phyloP scores from a whole-genome alignment of 2,888 invertebrate species.

The Hemithea aestivaria region DNA sequence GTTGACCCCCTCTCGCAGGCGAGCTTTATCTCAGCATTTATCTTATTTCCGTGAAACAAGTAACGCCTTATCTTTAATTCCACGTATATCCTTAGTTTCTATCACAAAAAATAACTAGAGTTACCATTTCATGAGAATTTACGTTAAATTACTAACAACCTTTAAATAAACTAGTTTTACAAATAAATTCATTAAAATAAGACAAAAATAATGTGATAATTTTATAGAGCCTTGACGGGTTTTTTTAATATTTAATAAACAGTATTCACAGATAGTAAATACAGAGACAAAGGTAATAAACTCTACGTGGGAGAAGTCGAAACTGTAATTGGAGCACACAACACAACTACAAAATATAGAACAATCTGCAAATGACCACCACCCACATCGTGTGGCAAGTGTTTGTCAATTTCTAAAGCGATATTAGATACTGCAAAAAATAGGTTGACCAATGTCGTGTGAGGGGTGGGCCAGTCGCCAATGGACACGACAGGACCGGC shows the following conservation, averaged over 20 bases:
- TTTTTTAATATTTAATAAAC: no score
- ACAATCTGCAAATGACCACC: constrained; percentile 48
- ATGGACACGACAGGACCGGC: neutral
- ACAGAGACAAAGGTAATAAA: constrained; percentile 41
- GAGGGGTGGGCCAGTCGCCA: constrained; percentile 23
- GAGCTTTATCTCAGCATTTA: constrained; percentile 62
- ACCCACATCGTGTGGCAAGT: constrained; percentile 48
- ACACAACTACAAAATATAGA: constrained; percentile 24
- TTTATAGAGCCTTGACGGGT: no score
- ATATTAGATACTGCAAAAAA: constrained; percentile 51
- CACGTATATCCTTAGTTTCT: constrained; percentile 38
- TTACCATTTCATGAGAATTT: no score
- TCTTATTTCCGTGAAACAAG: constrained; percentile 65
- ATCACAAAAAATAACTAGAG: constrained; percentile 7
- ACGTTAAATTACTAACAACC: no score
- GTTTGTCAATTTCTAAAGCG: constrained; percentile 29
- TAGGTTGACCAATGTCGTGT: constrained; percentile 33
- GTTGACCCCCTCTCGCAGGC: constrained; percentile 38
- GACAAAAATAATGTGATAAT: no score
- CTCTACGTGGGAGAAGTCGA: constrained; percentile 49
- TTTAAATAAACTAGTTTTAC: no score
- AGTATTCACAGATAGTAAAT: constrained; percentile 4
- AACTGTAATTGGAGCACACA: constrained; percentile 22
- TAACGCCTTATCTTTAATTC: constrained; percentile 52
- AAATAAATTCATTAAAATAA: no score